Base-by-base conservation (phyloP, 2,113 vertebrate genomes). In the Hypomesus transpacificus region DNA sequence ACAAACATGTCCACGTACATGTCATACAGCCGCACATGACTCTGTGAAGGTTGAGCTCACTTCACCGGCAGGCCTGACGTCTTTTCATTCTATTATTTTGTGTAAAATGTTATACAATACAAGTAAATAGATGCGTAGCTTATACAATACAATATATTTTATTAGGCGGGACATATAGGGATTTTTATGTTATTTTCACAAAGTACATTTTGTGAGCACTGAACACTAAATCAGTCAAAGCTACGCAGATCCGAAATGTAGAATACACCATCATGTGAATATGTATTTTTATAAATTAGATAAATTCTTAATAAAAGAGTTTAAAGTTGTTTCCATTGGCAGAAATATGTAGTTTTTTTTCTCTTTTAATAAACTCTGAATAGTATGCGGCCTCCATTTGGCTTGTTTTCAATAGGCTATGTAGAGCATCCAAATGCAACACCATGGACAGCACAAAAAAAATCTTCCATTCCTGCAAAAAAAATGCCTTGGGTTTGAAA, bases 391-490 rank as follows among this genome's bases (percentile, higher is more conserved):
- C 88, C 89, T 89, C 88, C 84, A 88, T 84, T 87, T 88, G 90
- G 89, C 87, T 87, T 91, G 81, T 88, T 89, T 89, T 92, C 84
- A 91, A 88, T 85, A 46, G 39, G 39, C 39, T 46, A 91, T 89
- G 90, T 92, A 92, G 90, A 89, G 89, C 91, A 91, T 89, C 87
- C 92, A 92, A 91, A 92, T 90, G 89, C 88, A 93, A 94, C 93
- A 94, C 89, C 92, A 94, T 89, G 75, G 92, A 95, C 87, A 92
- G 91, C 89, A 97, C 93, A 93, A 94, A 84, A 87, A 88, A 76
- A 82, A 90, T 82, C 86, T 90, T 95, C 93, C 93, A 89, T 90
- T 94, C 94, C 94, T 97, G 96, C 95, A 97, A 96, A 94, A 83
- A 88, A 92, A 92, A 91, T 92, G 93, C 94, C 93, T 93, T 93